A percentile compares a stretch with the other conserved stretches of the same genome.
phyloP scores from a whole-genome alignment of 2,797 vertebrate species.

The Notoglanidium macrostoma region DNA sequence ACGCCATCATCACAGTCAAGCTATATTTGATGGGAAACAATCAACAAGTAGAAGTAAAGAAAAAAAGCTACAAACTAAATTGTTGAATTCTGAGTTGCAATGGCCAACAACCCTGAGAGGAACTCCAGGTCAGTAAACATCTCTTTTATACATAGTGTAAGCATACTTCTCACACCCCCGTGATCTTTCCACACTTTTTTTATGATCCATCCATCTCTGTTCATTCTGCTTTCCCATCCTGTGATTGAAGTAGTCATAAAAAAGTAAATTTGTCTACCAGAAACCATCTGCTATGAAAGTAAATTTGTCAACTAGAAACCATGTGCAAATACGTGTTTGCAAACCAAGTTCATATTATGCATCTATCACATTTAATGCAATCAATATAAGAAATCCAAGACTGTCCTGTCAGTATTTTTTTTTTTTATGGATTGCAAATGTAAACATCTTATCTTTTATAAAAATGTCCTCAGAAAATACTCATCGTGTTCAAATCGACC shows the following conservation, averaged over 20 bases:
- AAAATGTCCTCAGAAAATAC: not conserved
- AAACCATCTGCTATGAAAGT: conserved; percentile 37
- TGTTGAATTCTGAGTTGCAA: too few species aligned
- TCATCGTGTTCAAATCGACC: not conserved
- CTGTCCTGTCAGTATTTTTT: not conserved
- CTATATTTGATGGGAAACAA: too few species aligned
- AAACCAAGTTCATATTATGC: conserved; percentile 18
- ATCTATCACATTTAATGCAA: not conserved
- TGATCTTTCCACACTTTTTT: conserved; percentile 6
- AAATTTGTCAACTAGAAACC: conserved; percentile 46
- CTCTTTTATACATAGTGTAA: not conserved
- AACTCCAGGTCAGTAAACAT: too few species aligned
- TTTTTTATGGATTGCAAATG: not conserved
- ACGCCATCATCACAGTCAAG: too few species aligned
- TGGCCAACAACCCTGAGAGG: too few species aligned
- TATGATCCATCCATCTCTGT: conserved; percentile 48
- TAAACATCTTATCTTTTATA: not conserved
- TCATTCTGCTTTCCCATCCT: conserved; percentile 53
- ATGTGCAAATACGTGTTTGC: not conserved
- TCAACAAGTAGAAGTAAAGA: too few species aligned
- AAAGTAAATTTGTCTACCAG: conserved; percentile 17
- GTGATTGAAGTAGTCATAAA: conserved; percentile 55
- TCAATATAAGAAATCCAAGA: not conserved
- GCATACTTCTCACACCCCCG: conserved; percentile 16
- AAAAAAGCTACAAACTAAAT: too few species aligned